These are phyloP conservation scores for Ochotona princeps DNA, from an alignment of 2,113 vertebrate species.

Conservation along the genomic window DNA sequence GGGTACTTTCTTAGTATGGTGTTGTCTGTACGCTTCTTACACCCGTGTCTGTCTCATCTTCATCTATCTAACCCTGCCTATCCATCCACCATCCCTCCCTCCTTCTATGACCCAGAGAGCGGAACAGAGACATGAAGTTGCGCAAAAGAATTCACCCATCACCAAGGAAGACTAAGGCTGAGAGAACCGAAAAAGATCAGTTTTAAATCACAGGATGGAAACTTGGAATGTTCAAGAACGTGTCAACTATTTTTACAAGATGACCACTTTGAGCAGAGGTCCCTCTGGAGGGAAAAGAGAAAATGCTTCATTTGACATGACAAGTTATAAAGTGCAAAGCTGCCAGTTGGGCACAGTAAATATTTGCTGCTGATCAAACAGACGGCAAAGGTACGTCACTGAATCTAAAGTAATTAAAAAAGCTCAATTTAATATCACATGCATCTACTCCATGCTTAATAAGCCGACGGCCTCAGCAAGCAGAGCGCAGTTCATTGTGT, in stretches of 20 bases:
- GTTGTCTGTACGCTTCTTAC: not conserved
- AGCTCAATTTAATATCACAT: conserved; percentile 62
- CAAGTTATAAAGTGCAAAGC: conserved; percentile 47
- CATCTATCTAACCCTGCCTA: not conserved
- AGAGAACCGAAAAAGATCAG: conserved; percentile 1
- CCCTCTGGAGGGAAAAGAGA: conserved; percentile 12
- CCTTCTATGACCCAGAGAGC: not conserved
- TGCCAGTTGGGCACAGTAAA: conserved; percentile 55
- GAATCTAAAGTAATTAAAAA: conserved; percentile 70
- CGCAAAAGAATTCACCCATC: conserved; percentile 4
- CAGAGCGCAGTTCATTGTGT: not conserved
- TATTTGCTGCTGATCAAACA: conserved; percentile 65
- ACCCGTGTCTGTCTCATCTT: not conserved
- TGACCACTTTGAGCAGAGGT: conserved; percentile 38
- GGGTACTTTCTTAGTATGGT: not conserved
- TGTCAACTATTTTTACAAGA: conserved; percentile 48
- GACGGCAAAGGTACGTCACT: conserved; percentile 51
- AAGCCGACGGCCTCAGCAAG: not conserved
- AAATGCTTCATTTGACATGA: conserved; percentile 55
- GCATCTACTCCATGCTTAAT: conserved; percentile 66
- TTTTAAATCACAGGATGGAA: conserved; percentile 16
- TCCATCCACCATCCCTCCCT: not conserved
- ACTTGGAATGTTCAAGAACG: conserved; percentile 11
- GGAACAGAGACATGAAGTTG: conserved; percentile 25
- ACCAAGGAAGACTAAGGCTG: not conserved